Evolutionary conservation across 2,113 vertebrate species (phyloP).

Genomic region (Anguilla japonica): DNA sequence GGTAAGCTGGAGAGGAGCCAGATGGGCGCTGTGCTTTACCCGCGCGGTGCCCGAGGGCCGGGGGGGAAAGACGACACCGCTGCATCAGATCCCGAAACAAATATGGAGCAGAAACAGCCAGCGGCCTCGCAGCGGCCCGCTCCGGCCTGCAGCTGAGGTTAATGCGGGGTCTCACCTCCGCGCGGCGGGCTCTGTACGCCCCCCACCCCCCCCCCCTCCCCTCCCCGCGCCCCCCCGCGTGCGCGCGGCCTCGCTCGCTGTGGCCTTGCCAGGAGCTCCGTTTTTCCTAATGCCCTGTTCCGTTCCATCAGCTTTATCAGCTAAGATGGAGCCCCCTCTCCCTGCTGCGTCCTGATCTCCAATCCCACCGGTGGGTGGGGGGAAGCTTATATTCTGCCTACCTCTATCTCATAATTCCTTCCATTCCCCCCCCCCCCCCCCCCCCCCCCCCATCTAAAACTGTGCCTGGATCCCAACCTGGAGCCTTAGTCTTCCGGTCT

Average conservation of each 20-base stretch:
- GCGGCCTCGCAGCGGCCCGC: conserved; percentile 69
- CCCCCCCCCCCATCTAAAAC: conserved; percentile 52
- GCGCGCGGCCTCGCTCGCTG: conserved; percentile 57
- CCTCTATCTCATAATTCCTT: conserved; percentile 66
- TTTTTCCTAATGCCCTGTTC: conserved; percentile 69
- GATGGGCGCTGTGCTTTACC: conserved; percentile 68
- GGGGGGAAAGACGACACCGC: conserved; percentile 71
- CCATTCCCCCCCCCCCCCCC: conserved; percentile 56
- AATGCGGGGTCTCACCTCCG: conserved; percentile 64
- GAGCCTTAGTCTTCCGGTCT: conserved; percentile 50
- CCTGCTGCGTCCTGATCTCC: conserved; percentile 61
- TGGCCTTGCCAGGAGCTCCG: conserved; percentile 75
- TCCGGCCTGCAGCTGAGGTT: conserved; percentile 75
- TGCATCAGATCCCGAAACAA: conserved; percentile 64
- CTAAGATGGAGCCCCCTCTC: conserved; percentile 71
- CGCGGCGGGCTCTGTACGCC: conserved; percentile 46
- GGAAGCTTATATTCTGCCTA: conserved; percentile 30
- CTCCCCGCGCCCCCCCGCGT: conserved; percentile 28
- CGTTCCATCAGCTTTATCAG: conserved; percentile 76
- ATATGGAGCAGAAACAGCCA: conserved; percentile 56
- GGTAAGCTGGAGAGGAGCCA: conserved; percentile 72
- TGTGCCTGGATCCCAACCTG: conserved; percentile 59
- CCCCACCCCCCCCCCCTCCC: conserved; percentile 50
- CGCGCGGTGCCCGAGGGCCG: conserved; percentile 66
- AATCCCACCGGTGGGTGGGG: conserved; percentile 21